These are phyloP conservation scores for Stenotaenia linearis DNA, from an alignment of 2,888 invertebrate species.

Conservation along the genomic window DNA sequence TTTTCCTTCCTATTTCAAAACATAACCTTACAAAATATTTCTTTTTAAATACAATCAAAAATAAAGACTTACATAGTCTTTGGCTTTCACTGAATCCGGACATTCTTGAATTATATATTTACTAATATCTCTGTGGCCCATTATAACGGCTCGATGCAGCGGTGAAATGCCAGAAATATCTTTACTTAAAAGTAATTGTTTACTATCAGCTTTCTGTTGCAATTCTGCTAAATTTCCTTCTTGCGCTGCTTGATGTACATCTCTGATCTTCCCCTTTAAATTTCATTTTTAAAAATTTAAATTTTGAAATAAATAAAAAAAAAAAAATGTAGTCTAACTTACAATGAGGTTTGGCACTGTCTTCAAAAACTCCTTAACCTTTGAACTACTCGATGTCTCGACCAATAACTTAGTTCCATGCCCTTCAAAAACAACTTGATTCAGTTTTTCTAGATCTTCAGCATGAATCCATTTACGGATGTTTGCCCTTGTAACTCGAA, in stretches of 20 bases:
- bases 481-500: conserved; percentile 68
- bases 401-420: conserved; percentile 75
- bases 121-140: conserved; percentile 68
- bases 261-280: conserved; percentile 70
- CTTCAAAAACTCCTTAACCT: conserved; percentile 76
- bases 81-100: conserved; percentile 61
- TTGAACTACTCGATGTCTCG: conserved; percentile 76
- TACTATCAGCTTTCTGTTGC: conserved; percentile 49
- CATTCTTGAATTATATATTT: conserved; percentile 65
- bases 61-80: conserved; percentile 55
- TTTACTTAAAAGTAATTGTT: conserved; percentile 66
- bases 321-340: conserved; percentile 41
- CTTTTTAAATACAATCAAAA: not conserved
- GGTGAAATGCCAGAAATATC: conserved; percentile 75
- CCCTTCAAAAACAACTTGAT: conserved; percentile 84
- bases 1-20: conserved; percentile 59
- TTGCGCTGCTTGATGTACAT: conserved; percentile 70
- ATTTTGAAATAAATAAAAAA: not conserved
- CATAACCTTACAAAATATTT: too few relatives aligned
- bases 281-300: not conserved
- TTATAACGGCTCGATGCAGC: conserved; percentile 83
- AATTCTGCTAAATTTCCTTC: conserved; percentile 68
- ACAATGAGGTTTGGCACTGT: conserved; percentile 94
- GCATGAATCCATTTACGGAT: conserved; percentile 95
- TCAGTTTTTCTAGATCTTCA: conserved; percentile 75